phyloP scores from a whole-genome alignment of 2,797 vertebrate species.

The Megaceryle alcyon region DNA sequence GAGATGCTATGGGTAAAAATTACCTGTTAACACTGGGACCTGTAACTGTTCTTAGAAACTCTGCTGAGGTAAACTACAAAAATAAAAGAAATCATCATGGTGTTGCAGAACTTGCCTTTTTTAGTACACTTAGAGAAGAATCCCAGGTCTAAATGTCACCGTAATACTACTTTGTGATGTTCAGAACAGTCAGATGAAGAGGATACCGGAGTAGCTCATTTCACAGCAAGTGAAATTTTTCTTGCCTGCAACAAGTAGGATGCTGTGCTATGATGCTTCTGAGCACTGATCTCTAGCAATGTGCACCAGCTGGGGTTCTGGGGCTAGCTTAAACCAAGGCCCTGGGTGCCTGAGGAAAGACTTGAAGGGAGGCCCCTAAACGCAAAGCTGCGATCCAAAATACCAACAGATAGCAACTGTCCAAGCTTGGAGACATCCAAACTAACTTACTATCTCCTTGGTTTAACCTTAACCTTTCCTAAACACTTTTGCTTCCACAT shows the following conservation, averaged over 20 bases:
- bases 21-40: not conserved
- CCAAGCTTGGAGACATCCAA: not conserved
- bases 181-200: no score
- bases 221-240: not conserved
- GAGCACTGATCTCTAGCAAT: not conserved
- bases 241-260: not conserved
- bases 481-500: not conserved
- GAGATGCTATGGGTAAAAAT: not conserved
- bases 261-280: not conserved
- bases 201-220: not conserved
- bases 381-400: not conserved
- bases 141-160: not conserved
- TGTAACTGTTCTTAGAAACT: not conserved
- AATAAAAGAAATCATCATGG: not conserved
- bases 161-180: not conserved
- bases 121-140: not conserved
- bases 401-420: not conserved
- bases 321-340: not conserved
- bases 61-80: not conserved
- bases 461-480: slow-evolving; percentile 1
- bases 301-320: slow-evolving; percentile 15
- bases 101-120: not conserved
- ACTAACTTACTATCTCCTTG: not conserved
- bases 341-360: not conserved
- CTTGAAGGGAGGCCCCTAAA: not conserved